Base-by-base conservation (phyloP, 2,113 vertebrate genomes). In the Tupaia tana region DNA sequence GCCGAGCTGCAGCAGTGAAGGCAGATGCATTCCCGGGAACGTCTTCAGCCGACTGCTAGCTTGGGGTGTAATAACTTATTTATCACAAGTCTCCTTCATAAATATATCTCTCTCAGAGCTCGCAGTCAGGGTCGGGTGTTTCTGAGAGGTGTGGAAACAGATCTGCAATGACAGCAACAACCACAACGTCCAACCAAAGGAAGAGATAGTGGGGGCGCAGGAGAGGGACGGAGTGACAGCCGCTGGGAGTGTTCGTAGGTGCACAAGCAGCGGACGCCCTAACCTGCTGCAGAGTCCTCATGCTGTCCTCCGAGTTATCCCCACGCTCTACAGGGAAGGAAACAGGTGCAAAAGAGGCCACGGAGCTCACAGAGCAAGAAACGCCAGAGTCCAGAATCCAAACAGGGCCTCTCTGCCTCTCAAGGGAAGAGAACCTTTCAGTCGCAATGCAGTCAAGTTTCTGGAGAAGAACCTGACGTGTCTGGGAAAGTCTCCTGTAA, bases 61-160 rank as follows among this genome's bases (percentile, higher is more conserved):
- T 95, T 34, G 70, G 84, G 77, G 71, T 9, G 6, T 85, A 66
- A 86, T 94, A 83, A 95, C 81, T 83, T 92, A 77, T 80, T 95
- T 89, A 66, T 80, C 87, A 79, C 43, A 80, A 29, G 4, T 66
- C 92, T 93, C 77, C 19, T 34, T 93, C 52, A 24, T 69, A 75
- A 86, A 34, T 43, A 75, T 66, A 86, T 81, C 82, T 87, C 81
- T 91, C 83, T 91, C 88, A 73, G 88, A 93, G 87, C 58, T 93
- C 25, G 15, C 80, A 56, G 12, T 86, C 67, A 82, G 52, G 70
- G 88, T 81, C 64, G 66, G 83, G n/a, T n/a, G 31, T 43, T 78
- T 90, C 63, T 54, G 64, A 78, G 70, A 61, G 70, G 59, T 73
- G 56, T 13, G 18, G 20, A 74, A 81, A 69, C 9, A 52, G 59